Evolutionary conservation across 2,888 invertebrate genomes (phyloP).

Genomic region (Cerastis rubricosa): DNA sequence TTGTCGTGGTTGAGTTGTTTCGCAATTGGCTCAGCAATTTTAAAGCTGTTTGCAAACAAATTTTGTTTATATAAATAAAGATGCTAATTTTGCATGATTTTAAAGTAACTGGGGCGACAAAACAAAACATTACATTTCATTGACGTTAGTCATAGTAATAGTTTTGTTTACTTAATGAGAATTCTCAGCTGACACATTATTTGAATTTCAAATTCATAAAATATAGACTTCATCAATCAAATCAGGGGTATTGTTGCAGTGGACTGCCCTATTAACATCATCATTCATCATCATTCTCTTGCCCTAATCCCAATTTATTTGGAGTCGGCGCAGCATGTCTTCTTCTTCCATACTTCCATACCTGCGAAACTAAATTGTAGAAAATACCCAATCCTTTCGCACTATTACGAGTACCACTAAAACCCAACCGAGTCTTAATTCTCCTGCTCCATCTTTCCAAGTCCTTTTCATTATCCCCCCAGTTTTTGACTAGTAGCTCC

Average conservation of each 20-base stretch:
- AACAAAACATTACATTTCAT: slow-evolving; percentile 3
- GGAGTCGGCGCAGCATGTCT: no score
- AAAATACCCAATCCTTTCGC: not conserved
- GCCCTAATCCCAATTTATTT: no score
- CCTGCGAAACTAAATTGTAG: not conserved
- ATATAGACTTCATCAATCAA: not conserved
- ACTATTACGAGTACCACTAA: no score
- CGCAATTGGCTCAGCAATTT: slow-evolving; percentile 15
- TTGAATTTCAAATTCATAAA: not conserved
- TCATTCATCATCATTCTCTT: no score
- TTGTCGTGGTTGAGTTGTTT: slow-evolving; percentile 19
- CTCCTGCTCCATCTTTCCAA: not conserved
- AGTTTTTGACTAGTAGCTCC: not conserved
- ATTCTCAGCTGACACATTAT: slow-evolving; percentile 4
- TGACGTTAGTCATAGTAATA: slow-evolving; percentile 19
- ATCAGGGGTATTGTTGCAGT: not conserved
- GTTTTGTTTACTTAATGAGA: slow-evolving; percentile 18
- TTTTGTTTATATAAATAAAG: slow-evolving; percentile 6
- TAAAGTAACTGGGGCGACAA: slow-evolving; percentile 8
- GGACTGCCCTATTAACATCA: not conserved
- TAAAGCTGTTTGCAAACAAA: slow-evolving; percentile 19
- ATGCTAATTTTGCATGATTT: not conserved
- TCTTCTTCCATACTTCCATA: no score
- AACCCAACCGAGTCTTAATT: not conserved
- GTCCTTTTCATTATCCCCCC: not conserved